Evolutionary conservation across 1,140 invertebrate species (phyloP), one percentile per base, ranked within the genome.

Genomic region (Vanessa atalanta): DNA sequence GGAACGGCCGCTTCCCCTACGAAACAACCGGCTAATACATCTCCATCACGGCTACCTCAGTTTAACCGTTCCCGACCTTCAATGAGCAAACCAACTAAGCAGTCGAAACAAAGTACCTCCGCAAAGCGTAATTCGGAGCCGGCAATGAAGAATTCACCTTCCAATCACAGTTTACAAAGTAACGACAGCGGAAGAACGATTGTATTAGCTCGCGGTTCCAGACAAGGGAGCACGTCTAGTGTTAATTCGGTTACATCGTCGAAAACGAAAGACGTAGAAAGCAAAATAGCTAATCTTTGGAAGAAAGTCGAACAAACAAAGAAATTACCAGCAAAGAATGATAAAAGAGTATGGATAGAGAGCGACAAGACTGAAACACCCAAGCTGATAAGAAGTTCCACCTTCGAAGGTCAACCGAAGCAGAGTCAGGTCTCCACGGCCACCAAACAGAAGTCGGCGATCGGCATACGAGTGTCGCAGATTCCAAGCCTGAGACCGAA

Each of bases 231-330:
- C 86, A 83, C 93, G 82, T 93, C 95, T 37, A 94, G 95, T 84
- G 92, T 96, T 70, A 94, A 95, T 77, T 95, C 94, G 0, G 93
- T 92, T 48, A 85, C 93, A 14, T 94, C 89, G 78, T 86, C 92
- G 48, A 92, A 92, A 6, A 93, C 95, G 14, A 96, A 96, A 82
- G 96, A 97, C 75, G 95, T 97, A 1, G 95, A 96, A 2, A 98
- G 97, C 87, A 97, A 97, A 87, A 98, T 98, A 53, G 97, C 97
- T 1, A 96, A 94, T 83, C 93, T 98, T 14, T 98, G 97, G 97
- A 98, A 97, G 80, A 96, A 95, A 81, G 96, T 96, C 3, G 96
- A 97, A 82, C 95, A 97, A 48, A 95, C 91, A n/a, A 95, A 95
- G 60, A 95, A 94, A 67, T 94, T 94, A 73, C 93, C 94, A 48